Evolutionary conservation across 2,888 invertebrate genomes (phyloP).

Genomic region (Philhelius pedissequus): DNA sequence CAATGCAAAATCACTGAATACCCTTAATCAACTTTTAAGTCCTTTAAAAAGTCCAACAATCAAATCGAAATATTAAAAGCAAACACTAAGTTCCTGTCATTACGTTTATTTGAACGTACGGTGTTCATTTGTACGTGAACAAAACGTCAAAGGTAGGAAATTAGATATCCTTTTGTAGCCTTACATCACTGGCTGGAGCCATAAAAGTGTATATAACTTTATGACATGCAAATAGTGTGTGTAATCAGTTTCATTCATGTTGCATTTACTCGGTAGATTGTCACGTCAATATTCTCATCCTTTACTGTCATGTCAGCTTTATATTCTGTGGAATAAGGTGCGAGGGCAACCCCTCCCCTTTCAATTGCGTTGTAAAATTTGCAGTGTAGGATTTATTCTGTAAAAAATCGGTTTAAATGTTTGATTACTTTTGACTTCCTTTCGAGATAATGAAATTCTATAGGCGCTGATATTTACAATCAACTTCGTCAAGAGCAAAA

Average conservation of each 20-base stretch:
- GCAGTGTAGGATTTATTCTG: not conserved
- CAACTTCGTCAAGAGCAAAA: too few relatives aligned
- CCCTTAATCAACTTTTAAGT: too few relatives aligned
- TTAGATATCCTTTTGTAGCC: slow-evolving; percentile 16
- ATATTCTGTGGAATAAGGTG: not conserved
- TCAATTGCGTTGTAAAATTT: not conserved
- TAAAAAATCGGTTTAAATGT: too few relatives aligned
- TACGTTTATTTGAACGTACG: not conserved
- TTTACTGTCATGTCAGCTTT: not conserved
- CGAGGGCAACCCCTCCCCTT: not conserved
- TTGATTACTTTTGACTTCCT: too few relatives aligned
- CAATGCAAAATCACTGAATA: too few relatives aligned
- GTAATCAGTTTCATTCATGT: slow-evolving; percentile 17
- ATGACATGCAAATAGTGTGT: slow-evolving; percentile 22
- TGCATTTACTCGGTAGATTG: slow-evolving; percentile 16
- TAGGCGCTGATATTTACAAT: too few relatives aligned
- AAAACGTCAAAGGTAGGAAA: slow-evolving; percentile 13
- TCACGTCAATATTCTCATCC: slow-evolving; percentile 19
- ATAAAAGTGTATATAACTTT: not conserved
- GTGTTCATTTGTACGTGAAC: not conserved
- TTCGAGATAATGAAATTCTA: too few relatives aligned
- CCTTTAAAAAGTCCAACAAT: too few relatives aligned
- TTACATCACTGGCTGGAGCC: not conserved
- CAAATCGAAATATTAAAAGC: too few relatives aligned
- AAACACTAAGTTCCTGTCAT: not conserved